These are phyloP conservation scores for Scaptodrosophila lebanonensis DNA, from an alignment of 1,140 invertebrate species.

Conservation along the genomic window DNA sequence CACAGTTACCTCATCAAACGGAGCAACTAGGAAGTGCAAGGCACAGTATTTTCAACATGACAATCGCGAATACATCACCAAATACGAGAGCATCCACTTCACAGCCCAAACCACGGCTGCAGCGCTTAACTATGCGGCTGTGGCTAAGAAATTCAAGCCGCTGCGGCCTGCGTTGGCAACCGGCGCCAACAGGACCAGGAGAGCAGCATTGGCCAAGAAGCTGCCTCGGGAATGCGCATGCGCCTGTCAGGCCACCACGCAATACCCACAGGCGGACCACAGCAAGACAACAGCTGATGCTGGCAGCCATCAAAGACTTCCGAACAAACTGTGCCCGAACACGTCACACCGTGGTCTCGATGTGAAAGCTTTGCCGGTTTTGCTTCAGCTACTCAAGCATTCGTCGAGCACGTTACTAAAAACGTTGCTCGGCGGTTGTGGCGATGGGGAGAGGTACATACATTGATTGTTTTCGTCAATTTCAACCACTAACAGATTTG, in stretches of 20 bases:
- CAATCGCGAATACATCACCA: conserved; percentile 61
- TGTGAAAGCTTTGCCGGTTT: conserved; percentile 32
- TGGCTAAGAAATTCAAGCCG: conserved; percentile 71
- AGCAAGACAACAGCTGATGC: conserved; percentile 43
- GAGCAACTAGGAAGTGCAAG: conserved; percentile 42
- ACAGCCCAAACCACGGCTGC: conserved; percentile 47
- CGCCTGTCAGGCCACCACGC: conserved; percentile 44
- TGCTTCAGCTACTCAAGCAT: conserved; percentile 63
- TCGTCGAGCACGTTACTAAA: conserved; percentile 54
- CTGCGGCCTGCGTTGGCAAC: conserved; percentile 60
- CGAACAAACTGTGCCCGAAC: background rate
- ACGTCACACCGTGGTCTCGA: conserved; percentile 1
- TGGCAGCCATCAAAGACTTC: conserved; percentile 10
- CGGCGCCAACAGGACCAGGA: conserved; percentile 67
- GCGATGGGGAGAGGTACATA: conserved; percentile 50
- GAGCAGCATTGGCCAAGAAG: conserved; percentile 43
- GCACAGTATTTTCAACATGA: conserved; percentile 71
- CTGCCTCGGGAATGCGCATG: conserved; percentile 46
- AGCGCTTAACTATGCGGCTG: conserved; percentile 65
- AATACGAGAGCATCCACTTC: conserved; percentile 59
- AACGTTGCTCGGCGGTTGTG: conserved; percentile 50
- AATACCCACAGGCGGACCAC: conserved; percentile 22
- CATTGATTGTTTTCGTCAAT: background rate
- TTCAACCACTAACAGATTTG: too few relatives aligned
- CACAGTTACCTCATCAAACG: background rate